Percentiles rank a stretch among this genome's conserved stretches.
phyloP scores from a whole-genome alignment of 2,888 invertebrate species.

The Allolobophora icterica region DNA sequence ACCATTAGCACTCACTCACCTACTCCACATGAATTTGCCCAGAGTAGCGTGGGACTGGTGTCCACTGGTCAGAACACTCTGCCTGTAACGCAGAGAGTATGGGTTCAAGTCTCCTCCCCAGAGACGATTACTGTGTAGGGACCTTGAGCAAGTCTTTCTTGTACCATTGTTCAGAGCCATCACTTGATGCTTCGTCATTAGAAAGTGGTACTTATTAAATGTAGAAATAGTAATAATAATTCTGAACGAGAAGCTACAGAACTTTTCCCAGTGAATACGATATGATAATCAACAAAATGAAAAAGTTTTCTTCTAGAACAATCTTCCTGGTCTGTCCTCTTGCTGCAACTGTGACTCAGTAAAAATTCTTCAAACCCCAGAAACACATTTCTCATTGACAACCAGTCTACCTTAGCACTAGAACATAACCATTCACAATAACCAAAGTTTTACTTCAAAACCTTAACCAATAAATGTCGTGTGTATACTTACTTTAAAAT shows the following conservation, averaged over 20 bases:
- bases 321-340: neutral
- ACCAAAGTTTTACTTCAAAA: neutral
- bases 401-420: neutral
- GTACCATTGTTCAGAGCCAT: no score
- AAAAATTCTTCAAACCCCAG: neutral
- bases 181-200: no score
- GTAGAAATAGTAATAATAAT: no score
- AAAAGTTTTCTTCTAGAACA: neutral
- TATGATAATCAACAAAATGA: neutral
- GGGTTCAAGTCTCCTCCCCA: no score
- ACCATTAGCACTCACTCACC: neutral
- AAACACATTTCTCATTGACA: neutral
- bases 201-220: no score
- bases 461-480: neutral
- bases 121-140: no score
- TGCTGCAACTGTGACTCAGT: neutral
- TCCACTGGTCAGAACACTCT: no score
- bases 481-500: constrained; percentile 63
- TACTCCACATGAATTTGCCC: neutral
- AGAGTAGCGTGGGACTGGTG: no score
- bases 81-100: no score
- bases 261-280: neutral
- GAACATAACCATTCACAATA: neutral
- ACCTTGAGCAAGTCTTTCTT: no score
- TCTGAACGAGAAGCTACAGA: neutral